Evolutionary conservation across 2,797 vertebrate genomes (phyloP).

Genomic region (Rhadinocentrus ornatus): DNA sequence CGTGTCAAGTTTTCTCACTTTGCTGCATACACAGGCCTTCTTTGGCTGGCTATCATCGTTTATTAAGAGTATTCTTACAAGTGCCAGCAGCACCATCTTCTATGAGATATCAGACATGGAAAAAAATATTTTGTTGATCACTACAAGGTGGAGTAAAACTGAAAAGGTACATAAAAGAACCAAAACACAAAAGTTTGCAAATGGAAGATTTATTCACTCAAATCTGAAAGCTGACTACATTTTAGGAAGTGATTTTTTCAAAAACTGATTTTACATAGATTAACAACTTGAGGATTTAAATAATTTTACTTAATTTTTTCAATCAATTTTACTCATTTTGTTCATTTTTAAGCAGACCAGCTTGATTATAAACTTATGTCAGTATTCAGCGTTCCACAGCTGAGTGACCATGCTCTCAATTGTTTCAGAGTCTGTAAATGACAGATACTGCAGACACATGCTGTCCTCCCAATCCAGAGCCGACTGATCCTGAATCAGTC

Average conservation of each 20-base stretch:
- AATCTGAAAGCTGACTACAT: too few species aligned
- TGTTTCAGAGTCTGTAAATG: conserved; percentile 64
- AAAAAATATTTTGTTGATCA: not conserved
- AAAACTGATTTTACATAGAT: too few species aligned
- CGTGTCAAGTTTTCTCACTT: not conserved
- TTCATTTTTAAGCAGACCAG: not conserved
- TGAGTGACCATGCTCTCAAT: conserved; percentile 61
- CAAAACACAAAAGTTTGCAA: not conserved
- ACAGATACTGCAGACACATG: conserved; percentile 85
- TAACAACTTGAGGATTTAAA: not conserved
- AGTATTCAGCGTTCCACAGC: conserved; percentile 47
- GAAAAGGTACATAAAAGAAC: not conserved
- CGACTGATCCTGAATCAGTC: conserved; percentile 29
- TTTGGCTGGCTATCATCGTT: not conserved
- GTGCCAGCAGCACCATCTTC: too few species aligned
- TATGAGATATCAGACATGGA: too few species aligned
- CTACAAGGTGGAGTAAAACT: not conserved
- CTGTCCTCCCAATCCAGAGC: conserved; percentile 81
- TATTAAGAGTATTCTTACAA: not conserved
- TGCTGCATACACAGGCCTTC: too few species aligned
- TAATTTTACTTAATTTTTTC: not conserved
- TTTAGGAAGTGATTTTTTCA: too few species aligned
- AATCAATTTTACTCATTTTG: not conserved
- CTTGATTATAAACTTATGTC: not conserved
- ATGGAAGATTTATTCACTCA: not conserved